A percentile compares a stretch with the other conserved stretches of the same genome.
Evolutionary conservation across 2,113 vertebrate genomes (phyloP).

Genomic region (Sprattus sprattus): DNA sequence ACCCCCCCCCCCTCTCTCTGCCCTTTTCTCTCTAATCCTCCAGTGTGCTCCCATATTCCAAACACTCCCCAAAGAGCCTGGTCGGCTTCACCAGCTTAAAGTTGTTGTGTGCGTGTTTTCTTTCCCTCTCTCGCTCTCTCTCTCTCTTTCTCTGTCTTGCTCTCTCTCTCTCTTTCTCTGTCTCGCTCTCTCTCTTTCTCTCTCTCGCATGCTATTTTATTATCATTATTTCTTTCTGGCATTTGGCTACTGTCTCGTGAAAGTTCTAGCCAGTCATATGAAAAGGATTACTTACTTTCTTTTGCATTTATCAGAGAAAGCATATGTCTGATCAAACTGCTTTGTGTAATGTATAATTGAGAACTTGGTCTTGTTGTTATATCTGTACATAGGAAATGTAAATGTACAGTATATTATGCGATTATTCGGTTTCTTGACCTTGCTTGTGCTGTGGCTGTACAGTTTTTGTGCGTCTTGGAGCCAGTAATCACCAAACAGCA

Average conservation of each 20-base stretch:
- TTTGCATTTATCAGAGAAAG: constrained; percentile 33
- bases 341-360: constrained; percentile 38
- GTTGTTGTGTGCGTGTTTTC: background rate
- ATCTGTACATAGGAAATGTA: background rate
- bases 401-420: background rate
- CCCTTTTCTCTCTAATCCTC: constrained; percentile 73
- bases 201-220: background rate
- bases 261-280: constrained; percentile 36
- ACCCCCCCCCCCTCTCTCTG: constrained; percentile 54
- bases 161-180: background rate
- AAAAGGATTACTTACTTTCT: constrained; percentile 43
- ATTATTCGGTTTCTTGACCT: background rate
- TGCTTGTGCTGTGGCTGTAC: background rate
- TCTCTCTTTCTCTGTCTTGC: background rate
- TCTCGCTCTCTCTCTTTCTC: background rate
- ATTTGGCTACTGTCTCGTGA: constrained; percentile 48
- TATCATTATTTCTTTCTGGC: constrained; percentile 27
- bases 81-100: constrained; percentile 21
- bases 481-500: background rate
- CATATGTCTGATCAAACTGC: constrained; percentile 12
- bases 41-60: constrained; percentile 63
- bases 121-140: constrained; percentile 21
- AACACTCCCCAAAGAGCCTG: constrained; percentile 36
- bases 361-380: background rate
- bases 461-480: background rate